Evolutionary conservation across 2,888 invertebrate genomes (phyloP).

Genomic region (Drosophila multiciliata): DNA sequence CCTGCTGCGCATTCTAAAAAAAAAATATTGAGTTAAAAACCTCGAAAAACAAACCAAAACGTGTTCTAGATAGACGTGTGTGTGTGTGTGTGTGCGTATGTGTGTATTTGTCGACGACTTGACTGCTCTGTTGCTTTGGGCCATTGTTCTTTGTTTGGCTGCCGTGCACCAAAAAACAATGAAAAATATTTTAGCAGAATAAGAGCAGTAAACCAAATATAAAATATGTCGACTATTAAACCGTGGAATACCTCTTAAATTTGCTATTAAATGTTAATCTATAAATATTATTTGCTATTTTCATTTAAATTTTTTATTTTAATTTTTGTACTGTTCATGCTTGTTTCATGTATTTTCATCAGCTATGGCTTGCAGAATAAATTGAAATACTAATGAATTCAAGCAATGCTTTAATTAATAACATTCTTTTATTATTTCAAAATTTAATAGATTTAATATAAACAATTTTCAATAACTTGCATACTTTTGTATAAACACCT

Average conservation of each 20-base stretch:
- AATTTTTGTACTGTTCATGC: background rate
- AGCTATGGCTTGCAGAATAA: background rate
- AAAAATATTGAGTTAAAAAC: conserved; percentile 40
- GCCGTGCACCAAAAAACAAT: conserved; percentile 48
- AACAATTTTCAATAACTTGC: background rate
- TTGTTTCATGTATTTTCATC: background rate
- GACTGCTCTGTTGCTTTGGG: conserved; percentile 58
- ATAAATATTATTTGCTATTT: background rate
- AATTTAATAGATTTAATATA: background rate
- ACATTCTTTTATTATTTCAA: background rate
- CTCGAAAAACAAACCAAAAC: conserved; percentile 43
- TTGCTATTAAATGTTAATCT: background rate
- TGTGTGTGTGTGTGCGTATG: conserved; percentile 10
- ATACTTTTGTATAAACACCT: background rate
- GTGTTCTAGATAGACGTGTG: conserved; percentile 21
- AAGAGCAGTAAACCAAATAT: background rate
- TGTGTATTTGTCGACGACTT: conserved; percentile 41
- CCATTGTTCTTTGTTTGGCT: conserved; percentile 55
- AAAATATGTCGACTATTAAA: conserved; percentile 12
- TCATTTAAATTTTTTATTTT: background rate
- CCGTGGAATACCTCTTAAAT: conserved; percentile 6
- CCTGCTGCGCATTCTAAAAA: conserved; percentile 32
- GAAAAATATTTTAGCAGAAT: conserved; percentile 46
- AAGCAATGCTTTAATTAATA: background rate
- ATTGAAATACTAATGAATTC: background rate